Conservation (phyloP, 2,888 invertebrate genomes). For the Caenorhabditis sulstoni region DNA sequence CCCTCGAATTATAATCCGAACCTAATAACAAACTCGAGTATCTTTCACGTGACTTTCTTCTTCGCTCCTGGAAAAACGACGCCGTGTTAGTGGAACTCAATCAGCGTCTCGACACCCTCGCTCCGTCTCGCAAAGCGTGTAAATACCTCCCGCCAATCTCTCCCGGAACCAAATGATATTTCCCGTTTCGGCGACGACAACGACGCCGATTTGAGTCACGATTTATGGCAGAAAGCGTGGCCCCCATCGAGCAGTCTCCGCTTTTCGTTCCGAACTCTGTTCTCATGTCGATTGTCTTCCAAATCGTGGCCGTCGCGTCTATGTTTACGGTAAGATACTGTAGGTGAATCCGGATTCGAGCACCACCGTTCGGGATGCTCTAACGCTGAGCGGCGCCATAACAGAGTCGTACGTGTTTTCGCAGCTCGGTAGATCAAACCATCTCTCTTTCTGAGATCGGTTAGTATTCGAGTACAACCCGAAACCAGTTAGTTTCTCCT, state of each 20-base stretch:
- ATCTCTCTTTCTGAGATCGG: no score
- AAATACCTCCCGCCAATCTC: constrained; percentile 23
- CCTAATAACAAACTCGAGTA: no score
- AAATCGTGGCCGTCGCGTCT: constrained; percentile 28
- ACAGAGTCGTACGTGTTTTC: no score
- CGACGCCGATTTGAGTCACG: constrained; percentile 18
- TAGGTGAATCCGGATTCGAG: not conserved
- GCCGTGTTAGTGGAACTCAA: constrained; percentile 20
- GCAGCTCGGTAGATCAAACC: no score
- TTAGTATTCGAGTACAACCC: no score
- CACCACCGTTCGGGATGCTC: not conserved
- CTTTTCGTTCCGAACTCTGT: constrained; percentile 39
- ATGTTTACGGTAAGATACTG: constrained; percentile 46
- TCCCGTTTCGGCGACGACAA: no score
- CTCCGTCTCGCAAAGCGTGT: not conserved
- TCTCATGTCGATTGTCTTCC: constrained; percentile 42
- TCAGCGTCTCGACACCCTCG: constrained; percentile 20
- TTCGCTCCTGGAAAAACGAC: not conserved
- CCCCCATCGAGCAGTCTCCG: constrained; percentile 11
- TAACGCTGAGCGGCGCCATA: no score
- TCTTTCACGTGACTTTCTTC: constrained; percentile 11
- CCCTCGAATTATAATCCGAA: not conserved
- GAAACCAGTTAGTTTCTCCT: no score
- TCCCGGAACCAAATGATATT: not conserved
- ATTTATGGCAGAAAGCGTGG: constrained; percentile 44